Evolutionary conservation across 1,140 invertebrate species (phyloP), one percentile per base, ranked within the genome.

Genomic region (Sipha flava): DNA sequence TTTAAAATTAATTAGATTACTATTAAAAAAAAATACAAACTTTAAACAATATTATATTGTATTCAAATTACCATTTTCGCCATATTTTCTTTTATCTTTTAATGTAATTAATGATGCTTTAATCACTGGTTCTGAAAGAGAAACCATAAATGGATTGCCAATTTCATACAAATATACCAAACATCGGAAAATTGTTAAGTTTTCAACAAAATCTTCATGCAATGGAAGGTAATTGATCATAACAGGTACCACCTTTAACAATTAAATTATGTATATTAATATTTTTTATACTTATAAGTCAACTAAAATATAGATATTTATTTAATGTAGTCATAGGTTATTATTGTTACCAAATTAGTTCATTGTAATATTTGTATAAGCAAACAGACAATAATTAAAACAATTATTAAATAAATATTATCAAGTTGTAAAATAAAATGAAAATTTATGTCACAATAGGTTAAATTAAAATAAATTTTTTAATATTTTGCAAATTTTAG

Each of bases 171-270:
- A 85, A 10, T 87, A 85, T 37, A 87, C 84, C 70, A 95, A 88
- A 82, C 90, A 90, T 79, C 89, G 88, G 77, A 91, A 90, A 7
- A 94, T 88, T 26, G 91, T 89, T 29, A 89, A 88, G 83, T 93
- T 92, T 83, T 95, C 93, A 80, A 90, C 89, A 81, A 89, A 89
- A 84, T 95, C 93, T 85, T 92, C 89, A 80, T 90, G 89, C 21
- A 95, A 84, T 21, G 93, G 93, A 59, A 95, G 84, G 84, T 90
- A 89, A 81, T 89, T 86, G 0, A 94, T 85, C 62, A 93, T 90
- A 23, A 90, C 90, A 12, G 92, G 91, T 66, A 94, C 88, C 1
- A 94, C 90, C 88, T 90, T 82, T 43, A 83, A 84, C 80, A 81
- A 81, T n/a, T 6, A 52, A 52, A 7, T 7, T 6, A 10, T 40